These are phyloP conservation scores for Sarcoramphus papa DNA, from an alignment of 2,797 vertebrate genomes.

Conservation along the genomic window DNA sequence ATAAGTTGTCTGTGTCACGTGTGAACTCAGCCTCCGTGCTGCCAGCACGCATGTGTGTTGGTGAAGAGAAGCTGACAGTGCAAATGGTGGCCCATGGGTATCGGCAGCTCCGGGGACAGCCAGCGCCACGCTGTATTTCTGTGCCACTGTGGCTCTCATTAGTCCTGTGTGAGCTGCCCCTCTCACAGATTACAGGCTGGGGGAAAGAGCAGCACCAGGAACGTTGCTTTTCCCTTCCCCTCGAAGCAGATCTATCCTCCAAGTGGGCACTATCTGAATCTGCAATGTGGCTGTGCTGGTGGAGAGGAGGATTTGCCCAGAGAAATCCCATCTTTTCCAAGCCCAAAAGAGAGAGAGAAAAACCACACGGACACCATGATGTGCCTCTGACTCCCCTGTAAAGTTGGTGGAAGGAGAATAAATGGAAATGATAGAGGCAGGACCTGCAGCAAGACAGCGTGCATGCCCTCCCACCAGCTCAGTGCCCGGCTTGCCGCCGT, in stretches of 20 bases:
- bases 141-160: fast-evolving
- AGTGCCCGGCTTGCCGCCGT: not conserved
- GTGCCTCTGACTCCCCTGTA: not conserved
- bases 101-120: fast-evolving
- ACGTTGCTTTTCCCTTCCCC: not conserved
- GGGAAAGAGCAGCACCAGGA: not conserved
- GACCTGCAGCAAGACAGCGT: not conserved
- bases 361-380: fast-evolving
- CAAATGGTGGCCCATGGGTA: not conserved
- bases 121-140: not conserved
- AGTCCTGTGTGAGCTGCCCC: not conserved
- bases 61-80: not conserved
- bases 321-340: not conserved
- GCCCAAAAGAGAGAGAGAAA: not conserved
- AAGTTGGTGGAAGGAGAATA: not conserved
- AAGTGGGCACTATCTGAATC: not conserved
- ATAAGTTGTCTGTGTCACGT: not conserved
- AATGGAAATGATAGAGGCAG: not conserved
- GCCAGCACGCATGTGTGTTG: not conserved
- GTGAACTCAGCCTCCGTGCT: not conserved
- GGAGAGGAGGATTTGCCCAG: not conserved
- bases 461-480: not conserved
- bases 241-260: fast-evolving
- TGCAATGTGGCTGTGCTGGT: not conserved
- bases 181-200: not conserved